These are phyloP conservation scores for Coregonus sp. DNA, from an alignment of 2,797 vertebrate genomes.

Conservation along the genomic window DNA sequence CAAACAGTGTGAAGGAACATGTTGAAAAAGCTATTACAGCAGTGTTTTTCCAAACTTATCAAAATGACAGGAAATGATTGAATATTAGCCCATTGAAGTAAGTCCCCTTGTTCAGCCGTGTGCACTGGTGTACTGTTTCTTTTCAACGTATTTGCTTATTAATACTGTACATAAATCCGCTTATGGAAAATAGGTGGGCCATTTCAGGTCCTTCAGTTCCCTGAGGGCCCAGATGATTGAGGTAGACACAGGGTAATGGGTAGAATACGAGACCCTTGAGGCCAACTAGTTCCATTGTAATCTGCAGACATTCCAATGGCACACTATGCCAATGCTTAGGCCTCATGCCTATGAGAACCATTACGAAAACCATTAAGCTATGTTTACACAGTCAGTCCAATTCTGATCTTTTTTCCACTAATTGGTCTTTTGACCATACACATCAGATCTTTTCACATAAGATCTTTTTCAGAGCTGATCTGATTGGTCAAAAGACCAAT, in stretches of 20 bases:
- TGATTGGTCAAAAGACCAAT: too few relatives aligned
- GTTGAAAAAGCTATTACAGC: constrained; percentile 69
- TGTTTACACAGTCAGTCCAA: too few relatives aligned
- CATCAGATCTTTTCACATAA: too few relatives aligned
- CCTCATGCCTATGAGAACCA: not conserved
- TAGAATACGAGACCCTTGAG: not conserved
- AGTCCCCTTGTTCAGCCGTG: constrained; percentile 67
- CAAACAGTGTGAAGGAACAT: constrained; percentile 71
- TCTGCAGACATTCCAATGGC: not conserved
- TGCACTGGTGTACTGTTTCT: constrained; percentile 60
- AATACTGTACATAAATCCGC: constrained; percentile 67
- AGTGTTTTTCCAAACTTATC: constrained; percentile 69
- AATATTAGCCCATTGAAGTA: constrained; percentile 69
- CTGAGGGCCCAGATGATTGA: constrained; percentile 23
- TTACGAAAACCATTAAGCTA: too few relatives aligned
- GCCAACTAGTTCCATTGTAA: not conserved
- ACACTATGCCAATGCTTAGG: not conserved
- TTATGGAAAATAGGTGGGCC: constrained; percentile 33
- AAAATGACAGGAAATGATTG: constrained; percentile 73
- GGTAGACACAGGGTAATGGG: constrained; percentile 24
- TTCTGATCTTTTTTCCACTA: not conserved
- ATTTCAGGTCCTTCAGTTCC: constrained; percentile 35
- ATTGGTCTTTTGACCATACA: too few relatives aligned
- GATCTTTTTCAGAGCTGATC: too few relatives aligned
- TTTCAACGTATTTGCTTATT: constrained; percentile 68